phyloP scores from a whole-genome alignment of 2,888 invertebrate species.

The Thereva nobilitata region DNA sequence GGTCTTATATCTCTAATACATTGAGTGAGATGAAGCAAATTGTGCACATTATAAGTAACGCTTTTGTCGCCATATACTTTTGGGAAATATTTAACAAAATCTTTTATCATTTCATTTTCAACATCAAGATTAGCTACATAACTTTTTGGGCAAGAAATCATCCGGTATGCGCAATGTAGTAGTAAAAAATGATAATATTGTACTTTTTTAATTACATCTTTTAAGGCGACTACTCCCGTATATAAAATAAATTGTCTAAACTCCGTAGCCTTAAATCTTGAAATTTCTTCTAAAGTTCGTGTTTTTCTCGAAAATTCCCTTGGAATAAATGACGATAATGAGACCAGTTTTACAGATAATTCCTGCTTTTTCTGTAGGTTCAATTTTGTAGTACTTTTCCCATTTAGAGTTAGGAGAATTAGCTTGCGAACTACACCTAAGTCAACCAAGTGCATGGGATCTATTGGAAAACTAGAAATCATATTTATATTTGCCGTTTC shows the following conservation, averaged over 20 bases:
- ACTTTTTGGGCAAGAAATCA: slow-evolving; percentile 13
- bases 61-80: slow-evolving; percentile 12
- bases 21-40: background rate
- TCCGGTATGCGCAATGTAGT: slow-evolving; percentile 4
- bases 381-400: too few species aligned
- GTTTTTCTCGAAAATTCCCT: too few species aligned
- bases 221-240: slow-evolving; percentile 1
- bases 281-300: too few species aligned
- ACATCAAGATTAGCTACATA: slow-evolving; percentile 5
- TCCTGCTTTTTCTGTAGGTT: too few species aligned
- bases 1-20: slow-evolving; percentile 6
- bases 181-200: slow-evolving; percentile 19
- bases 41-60: slow-evolving; percentile 6
- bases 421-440: slow-evolving; percentile 7
- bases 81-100: slow-evolving; percentile 17
- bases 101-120: slow-evolving; percentile 8
- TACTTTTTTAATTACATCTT: background rate
- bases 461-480: slow-evolving; percentile 6
- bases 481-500: slow-evolving; percentile 7
- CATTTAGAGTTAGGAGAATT: background rate
- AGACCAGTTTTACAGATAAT: too few species aligned
- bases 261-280: too few species aligned
- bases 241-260: too few species aligned
- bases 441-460: slow-evolving; percentile 9
- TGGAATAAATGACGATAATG: too few species aligned